A percentile compares a stretch with the other conserved stretches of the same genome.
phyloP scores from a whole-genome alignment of 2,113 vertebrate species.

The Bostrychus sinensis region DNA sequence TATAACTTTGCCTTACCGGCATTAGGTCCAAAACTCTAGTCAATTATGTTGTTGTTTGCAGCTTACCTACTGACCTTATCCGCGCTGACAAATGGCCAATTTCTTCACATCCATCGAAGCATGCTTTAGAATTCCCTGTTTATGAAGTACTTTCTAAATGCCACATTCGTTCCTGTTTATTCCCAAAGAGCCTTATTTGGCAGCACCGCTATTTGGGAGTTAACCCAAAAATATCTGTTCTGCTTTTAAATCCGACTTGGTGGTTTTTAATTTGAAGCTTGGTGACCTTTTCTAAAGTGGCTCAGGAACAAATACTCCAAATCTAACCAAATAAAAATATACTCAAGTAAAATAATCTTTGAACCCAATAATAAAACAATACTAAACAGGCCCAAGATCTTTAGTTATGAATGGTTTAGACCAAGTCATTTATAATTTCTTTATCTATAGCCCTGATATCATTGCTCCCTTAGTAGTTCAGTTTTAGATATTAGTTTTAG shows the following conservation, averaged over 20 bases:
- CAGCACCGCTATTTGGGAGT: conserved; percentile 23
- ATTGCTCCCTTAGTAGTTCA: too few relatives aligned
- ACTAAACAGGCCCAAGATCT: too few relatives aligned
- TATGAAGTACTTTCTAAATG: conserved; percentile 70
- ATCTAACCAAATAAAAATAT: too few relatives aligned
- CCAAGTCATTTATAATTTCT: too few relatives aligned
- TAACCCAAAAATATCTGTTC: conserved; percentile 4
- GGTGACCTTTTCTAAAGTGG: conserved; percentile 1
- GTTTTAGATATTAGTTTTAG: too few relatives aligned
- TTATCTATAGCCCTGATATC: too few relatives aligned
- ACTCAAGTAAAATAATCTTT: too few relatives aligned
- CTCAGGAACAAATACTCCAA: neutral
- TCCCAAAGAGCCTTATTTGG: conserved; percentile 31
- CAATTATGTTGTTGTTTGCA: conserved; percentile 57
- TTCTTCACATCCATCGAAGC: conserved; percentile 55
- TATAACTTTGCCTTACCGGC: conserved; percentile 32
- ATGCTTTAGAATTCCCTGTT: conserved; percentile 61
- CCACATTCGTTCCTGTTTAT: conserved; percentile 68
- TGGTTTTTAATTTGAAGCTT: neutral
- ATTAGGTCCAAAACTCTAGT: conserved; percentile 42
- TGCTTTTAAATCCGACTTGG: neutral
- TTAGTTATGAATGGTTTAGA: too few relatives aligned
- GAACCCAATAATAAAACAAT: too few relatives aligned
- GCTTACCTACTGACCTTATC: conserved; percentile 74
- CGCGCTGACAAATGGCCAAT: conserved; percentile 74